Percentiles rank a stretch among this genome's conserved stretches.
These are phyloP conservation scores for Ceratina australensis DNA, from an alignment of 1,140 invertebrate species.

Conservation along the genomic window DNA sequence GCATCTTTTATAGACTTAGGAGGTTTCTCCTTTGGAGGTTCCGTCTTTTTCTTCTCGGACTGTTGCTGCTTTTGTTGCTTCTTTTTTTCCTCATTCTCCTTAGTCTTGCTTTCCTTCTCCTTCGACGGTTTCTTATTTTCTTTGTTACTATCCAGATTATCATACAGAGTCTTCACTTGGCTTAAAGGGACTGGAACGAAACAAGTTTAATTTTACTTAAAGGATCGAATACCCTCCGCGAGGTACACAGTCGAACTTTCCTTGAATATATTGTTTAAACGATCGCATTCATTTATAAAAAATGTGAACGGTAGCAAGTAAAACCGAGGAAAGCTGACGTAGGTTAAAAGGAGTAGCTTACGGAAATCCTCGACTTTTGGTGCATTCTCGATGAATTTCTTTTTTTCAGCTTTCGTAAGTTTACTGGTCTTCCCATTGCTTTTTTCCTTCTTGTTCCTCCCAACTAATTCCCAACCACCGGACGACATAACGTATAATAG, in stretches of 20 bases:
- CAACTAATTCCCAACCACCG: conserved; percentile 89
- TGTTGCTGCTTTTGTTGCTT: conserved; percentile 69
- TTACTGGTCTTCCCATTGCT: conserved; percentile 79
- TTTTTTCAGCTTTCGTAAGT: conserved; percentile 81
- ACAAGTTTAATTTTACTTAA: not conserved
- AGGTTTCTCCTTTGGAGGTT: conserved; percentile 78
- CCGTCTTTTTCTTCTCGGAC: conserved; percentile 72
- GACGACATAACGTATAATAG: conserved; percentile 79
- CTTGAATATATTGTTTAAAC: no score
- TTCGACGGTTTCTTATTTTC: conserved; percentile 76
- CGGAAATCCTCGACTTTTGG: conserved; percentile 84
- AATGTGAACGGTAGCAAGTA: not conserved
- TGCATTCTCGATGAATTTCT: conserved; percentile 80
- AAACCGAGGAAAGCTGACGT: conserved; percentile 11
- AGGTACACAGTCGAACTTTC: no score
- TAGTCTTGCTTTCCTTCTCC: conserved; percentile 76
- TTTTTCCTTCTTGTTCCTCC: conserved; percentile 86
- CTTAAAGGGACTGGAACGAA: conserved; percentile 74
- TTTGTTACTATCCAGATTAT: conserved; percentile 76
- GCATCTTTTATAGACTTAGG: conserved; percentile 85
- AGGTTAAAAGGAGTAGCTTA: conserved; percentile 72
- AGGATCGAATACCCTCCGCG: not conserved
- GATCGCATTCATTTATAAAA: no score
- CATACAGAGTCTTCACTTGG: conserved; percentile 78
- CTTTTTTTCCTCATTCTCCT: conserved; percentile 77